Evolutionary conservation across 2,113 vertebrate species (phyloP), one percentile per base, ranked within the genome.

Genomic region (Channa maculata): DNA sequence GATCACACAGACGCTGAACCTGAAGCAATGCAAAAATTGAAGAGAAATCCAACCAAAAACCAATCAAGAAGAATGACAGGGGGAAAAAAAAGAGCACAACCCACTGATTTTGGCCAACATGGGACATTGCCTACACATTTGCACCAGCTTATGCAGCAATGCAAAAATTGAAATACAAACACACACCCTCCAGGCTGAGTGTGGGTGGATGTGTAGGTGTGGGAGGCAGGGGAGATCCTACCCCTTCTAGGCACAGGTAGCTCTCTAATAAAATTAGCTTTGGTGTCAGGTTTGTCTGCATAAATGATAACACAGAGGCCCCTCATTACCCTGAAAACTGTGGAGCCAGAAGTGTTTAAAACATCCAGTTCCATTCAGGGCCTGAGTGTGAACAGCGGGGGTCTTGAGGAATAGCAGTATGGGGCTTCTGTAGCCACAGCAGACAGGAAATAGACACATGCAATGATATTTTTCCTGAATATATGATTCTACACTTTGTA

Each of bases 221-320:
- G 50, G 48, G 66, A 69, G 72, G 71, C 79, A 3, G 44, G 79
- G 77, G 85, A 77, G 51, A 72, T 58, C 3, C 37, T 14, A 61
- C 1, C 52, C 69, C 90, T 68, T 83, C 48, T 34, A 69, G 87
- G 73, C 77, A 82, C 85, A 82, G 86, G 87, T 86, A 75, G 69
- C 43, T 43, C 70, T 78, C 72, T 76, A 82, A 88, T 85, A 54
- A 82, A 79, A 86, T 87, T 84, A 83, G 68, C 66, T 80, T 62
- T 84, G 82, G 73, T 65, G 71, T 65, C 59, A 61, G 72, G 64
- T 63, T 62, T 50, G 58, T 84, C 68, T 81, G 88, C 73, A 84
- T 60, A 72, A 83, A 82, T 41, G 13, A 65, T 33, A 65, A 59
- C 75, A 55, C 55, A 53, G n/a, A 61, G 41, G 44, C 43, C 65